These are phyloP conservation scores for Sylvilagus floridanus DNA, from an alignment of 2,797 vertebrate genomes.

Conservation along the genomic window DNA sequence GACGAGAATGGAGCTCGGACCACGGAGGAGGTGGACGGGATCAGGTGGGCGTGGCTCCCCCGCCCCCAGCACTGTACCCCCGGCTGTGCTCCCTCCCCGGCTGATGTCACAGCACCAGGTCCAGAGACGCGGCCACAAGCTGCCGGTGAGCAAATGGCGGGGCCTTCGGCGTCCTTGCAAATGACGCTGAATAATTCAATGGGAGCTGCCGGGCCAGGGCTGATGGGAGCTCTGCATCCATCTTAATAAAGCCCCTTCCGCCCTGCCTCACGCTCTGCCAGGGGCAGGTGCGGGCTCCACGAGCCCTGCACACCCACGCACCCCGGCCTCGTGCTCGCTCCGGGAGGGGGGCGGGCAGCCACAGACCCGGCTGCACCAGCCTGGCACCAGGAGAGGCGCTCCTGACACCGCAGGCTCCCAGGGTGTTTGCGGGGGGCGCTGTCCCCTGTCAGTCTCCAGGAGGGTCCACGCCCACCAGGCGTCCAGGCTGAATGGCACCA, in stretches of 20 bases:
- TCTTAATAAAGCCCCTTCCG: slow-evolving; percentile 44
- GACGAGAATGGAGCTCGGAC: not conserved
- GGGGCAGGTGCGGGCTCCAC: not conserved
- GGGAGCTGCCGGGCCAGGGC: slow-evolving; percentile 5
- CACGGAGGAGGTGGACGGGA: not conserved
- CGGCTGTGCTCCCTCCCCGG: not conserved
- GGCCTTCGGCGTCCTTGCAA: not conserved
- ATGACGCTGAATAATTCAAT: slow-evolving; percentile 51
- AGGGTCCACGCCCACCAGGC: not conserved
- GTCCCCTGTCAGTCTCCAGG: not conserved
- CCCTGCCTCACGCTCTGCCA: not conserved
- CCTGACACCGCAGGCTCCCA: fast-evolving
- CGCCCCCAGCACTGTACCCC: not conserved
- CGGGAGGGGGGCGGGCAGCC: not conserved
- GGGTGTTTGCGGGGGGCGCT: no score
- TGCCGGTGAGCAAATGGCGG: slow-evolving; percentile 30
- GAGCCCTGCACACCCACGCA: fast-evolving
- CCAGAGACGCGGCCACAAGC: not conserved
- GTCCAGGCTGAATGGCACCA: not conserved
- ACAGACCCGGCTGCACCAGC: not conserved
- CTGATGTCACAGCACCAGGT: not conserved
- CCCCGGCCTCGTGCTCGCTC: fast-evolving
- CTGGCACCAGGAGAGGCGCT: not conserved
- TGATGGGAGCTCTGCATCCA: slow-evolving; percentile 29
- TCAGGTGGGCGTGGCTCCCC: fast-evolving